Evolutionary conservation across 2,113 vertebrate genomes (phyloP).

Genomic region (Odontophorus gujanensis): DNA sequence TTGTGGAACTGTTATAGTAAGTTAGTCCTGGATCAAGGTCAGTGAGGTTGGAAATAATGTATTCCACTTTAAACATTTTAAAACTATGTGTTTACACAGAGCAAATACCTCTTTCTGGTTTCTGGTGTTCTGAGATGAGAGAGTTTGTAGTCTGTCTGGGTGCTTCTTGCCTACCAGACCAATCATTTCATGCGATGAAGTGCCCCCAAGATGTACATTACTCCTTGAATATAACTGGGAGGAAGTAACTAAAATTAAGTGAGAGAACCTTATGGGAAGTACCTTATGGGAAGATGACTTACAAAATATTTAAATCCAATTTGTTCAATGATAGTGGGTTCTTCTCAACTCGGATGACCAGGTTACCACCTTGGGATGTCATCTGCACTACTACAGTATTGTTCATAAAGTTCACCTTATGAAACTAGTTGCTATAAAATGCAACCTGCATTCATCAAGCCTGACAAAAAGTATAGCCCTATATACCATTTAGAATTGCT

Average conservation of each 20-base stretch:
- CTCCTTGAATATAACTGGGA: not conserved
- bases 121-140: not conserved
- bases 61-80: not conserved
- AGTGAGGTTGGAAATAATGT: not conserved
- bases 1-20: not conserved
- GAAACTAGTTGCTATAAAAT: not conserved
- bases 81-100: not conserved
- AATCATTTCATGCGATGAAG: not conserved
- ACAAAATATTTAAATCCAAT: not conserved
- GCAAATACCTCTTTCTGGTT: not conserved
- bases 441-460: not conserved
- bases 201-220: not conserved
- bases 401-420: not conserved
- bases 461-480: not conserved
- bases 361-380: not conserved
- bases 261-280: not conserved
- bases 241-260: not conserved
- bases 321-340: rapidly evolving
- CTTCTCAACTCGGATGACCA: not conserved
- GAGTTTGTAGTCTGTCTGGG: not conserved
- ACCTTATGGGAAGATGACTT: not conserved
- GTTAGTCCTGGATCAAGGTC: not conserved
- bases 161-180: not conserved
- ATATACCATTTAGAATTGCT: not conserved
- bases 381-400: not conserved